Conservation (phyloP, 64 coral and sea anemone species). For the Stylophora pistillata region DNA sequence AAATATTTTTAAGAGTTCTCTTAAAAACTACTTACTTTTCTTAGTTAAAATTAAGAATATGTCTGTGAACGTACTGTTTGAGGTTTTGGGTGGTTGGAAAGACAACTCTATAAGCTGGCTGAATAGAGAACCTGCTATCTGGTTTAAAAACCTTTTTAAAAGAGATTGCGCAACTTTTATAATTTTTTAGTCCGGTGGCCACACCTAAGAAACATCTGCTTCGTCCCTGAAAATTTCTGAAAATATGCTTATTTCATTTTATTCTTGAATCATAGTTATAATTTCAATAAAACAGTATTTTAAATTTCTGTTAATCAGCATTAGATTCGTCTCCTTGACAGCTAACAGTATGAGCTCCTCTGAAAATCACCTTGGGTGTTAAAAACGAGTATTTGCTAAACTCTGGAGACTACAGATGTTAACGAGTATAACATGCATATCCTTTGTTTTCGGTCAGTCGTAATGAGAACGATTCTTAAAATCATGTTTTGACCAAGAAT, state of each 20-base stretch:
- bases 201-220: background rate
- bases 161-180: background rate
- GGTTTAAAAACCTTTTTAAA: background rate
- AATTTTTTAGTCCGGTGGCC: background rate
- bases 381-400: background rate
- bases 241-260: background rate
- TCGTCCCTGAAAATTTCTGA: background rate
- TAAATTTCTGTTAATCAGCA: background rate
- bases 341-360: background rate
- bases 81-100: background rate
- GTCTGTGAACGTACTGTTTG: background rate
- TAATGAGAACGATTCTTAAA: no score
- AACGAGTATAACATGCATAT: background rate
- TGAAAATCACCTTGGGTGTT: conserved; percentile 13
- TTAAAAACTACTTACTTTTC: background rate
- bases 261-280: background rate
- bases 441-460: background rate
- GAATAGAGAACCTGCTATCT: background rate
- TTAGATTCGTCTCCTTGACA: background rate
- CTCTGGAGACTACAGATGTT: background rate
- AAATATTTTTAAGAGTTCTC: background rate
- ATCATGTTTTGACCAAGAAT: no score
- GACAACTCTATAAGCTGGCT: background rate
- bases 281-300: background rate
- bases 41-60: background rate